A percentile compares a stretch with the other conserved stretches of the same genome.
Evolutionary conservation across 2,797 vertebrate genomes (phyloP).

Genomic region (Bovichtus variegatus): DNA sequence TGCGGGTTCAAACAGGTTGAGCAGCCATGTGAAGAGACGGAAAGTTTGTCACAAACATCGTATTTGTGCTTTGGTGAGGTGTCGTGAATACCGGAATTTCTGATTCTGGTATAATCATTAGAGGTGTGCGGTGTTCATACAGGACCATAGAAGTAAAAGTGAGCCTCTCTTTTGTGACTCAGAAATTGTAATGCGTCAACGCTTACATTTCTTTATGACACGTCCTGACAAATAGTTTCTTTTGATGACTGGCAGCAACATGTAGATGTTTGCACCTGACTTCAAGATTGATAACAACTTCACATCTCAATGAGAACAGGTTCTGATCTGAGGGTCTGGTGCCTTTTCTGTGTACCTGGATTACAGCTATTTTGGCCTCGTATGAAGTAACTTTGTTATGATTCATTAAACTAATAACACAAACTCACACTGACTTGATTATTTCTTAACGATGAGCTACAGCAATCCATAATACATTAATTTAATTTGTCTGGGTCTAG

Average conservation of each 20-base stretch:
- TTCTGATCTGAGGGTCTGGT: too few relatives aligned
- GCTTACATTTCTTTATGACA: too few relatives aligned
- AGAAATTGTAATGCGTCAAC: not conserved
- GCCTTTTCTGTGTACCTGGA: not conserved
- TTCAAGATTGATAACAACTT: not conserved
- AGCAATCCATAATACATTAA: not conserved
- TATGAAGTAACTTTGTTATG: not conserved
- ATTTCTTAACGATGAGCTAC: not conserved
- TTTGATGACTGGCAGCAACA: too few relatives aligned
- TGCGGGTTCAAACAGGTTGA: slow-evolving; percentile 53
- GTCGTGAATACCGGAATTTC: slow-evolving; percentile 33
- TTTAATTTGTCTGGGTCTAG: too few relatives aligned
- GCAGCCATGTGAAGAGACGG: slow-evolving; percentile 45
- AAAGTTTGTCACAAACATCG: slow-evolving; percentile 42
- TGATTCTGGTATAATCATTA: not conserved
- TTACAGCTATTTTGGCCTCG: not conserved
- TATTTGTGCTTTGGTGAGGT: slow-evolving; percentile 23
- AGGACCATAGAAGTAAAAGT: not conserved
- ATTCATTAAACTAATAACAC: not conserved
- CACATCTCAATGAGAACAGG: not conserved
- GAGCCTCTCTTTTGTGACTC: not conserved
- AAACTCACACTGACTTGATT: not conserved
- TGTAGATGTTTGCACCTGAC: not conserved
- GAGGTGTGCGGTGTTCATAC: not conserved
- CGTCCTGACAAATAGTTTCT: not conserved